Conservation (phyloP, 23 tunicate species). For the Diplosoma virens region DNA sequence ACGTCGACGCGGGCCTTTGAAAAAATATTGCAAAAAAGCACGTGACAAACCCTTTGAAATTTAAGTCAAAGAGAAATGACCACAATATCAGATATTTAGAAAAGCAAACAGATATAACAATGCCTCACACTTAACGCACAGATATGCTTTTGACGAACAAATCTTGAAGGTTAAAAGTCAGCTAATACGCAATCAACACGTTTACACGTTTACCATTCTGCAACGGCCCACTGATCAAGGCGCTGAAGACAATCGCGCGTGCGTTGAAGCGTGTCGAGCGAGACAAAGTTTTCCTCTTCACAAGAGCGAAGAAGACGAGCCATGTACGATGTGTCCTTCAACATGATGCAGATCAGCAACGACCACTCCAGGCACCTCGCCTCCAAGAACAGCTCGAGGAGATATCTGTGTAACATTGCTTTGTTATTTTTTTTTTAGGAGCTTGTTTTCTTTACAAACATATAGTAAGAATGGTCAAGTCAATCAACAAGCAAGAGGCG, state of each 20-base stretch:
- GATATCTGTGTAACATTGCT: slow-evolving; percentile 65
- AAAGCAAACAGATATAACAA: too few relatives aligned
- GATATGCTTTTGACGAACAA: too few relatives aligned
- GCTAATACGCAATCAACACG: background rate
- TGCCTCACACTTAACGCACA: too few relatives aligned
- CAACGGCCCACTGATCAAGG: slow-evolving; percentile 69
- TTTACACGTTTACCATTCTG: slow-evolving; percentile 34
- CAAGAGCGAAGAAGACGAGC: slow-evolving; percentile 38
- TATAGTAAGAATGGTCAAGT: too few relatives aligned
- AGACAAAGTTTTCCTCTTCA: slow-evolving; percentile 23
- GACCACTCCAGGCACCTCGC: slow-evolving; percentile 94
- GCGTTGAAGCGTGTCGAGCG: slow-evolving; percentile 76
- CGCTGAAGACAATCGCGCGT: slow-evolving; percentile 54
- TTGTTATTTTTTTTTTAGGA: too few relatives aligned
- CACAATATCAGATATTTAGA: too few relatives aligned
- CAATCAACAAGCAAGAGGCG: too few relatives aligned
- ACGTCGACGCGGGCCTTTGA: too few relatives aligned
- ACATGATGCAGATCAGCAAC: slow-evolving; percentile 53
- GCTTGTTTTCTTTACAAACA: too few relatives aligned
- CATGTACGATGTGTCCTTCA: slow-evolving; percentile 47
- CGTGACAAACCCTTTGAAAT: too few relatives aligned
- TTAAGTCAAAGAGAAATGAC: too few relatives aligned
- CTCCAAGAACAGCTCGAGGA: slow-evolving; percentile 67
- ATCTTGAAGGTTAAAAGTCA: background rate
- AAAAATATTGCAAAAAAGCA: too few relatives aligned